phyloP scores from a whole-genome alignment of 2,888 invertebrate genomes.

The Linyphia triangularis region DNA sequence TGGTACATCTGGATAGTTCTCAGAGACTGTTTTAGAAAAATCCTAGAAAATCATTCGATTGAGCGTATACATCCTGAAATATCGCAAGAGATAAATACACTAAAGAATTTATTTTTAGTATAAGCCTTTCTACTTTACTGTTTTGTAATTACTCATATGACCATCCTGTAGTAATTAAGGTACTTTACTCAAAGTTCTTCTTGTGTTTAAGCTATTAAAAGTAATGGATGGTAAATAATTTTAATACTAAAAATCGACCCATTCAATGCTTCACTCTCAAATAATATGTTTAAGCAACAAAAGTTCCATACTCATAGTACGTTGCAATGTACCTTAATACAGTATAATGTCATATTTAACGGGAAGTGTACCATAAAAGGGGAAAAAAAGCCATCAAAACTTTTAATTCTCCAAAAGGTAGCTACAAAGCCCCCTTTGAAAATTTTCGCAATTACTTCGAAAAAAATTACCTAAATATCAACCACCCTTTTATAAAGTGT shows the following conservation, averaged over 20 bases:
- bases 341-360: not conserved
- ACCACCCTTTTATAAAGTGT: constrained; percentile 43
- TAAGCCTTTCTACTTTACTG: no score
- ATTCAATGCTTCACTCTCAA: not conserved
- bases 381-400: constrained; percentile 28
- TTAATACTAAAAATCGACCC: not conserved
- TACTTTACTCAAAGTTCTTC: no score
- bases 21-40: no score
- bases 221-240: not conserved
- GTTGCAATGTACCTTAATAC: not conserved
- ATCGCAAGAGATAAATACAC: no score
- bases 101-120: no score
- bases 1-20: no score
- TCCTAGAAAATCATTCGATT: no score
- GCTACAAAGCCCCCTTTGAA: constrained; percentile 25
- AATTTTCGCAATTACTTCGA: constrained; percentile 27
- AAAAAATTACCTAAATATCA: constrained; percentile 1
- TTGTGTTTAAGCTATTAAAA: no score
- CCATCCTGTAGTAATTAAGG: no score
- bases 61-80: no score
- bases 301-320: not conserved
- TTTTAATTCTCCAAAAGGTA: constrained; percentile 34
- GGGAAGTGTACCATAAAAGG: not conserved
- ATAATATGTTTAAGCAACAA: not conserved
- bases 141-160: no score